Base-by-base conservation (phyloP, 2,888 invertebrate genomes). In the Cheilosia pagana region DNA sequence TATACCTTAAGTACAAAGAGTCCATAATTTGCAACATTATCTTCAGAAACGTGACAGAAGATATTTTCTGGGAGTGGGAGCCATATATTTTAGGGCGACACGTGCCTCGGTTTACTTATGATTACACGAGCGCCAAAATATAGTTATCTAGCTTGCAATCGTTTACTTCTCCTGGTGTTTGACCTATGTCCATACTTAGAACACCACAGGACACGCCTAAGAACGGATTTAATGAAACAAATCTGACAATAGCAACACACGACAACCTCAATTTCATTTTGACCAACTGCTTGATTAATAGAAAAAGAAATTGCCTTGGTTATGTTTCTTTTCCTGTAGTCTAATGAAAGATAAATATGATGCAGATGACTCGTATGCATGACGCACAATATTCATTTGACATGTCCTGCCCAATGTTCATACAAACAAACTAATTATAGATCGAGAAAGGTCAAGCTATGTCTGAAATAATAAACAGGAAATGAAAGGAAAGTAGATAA, bases 291-390 rank as follows among this genome's bases (percentile, higher is more conserved):
- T 60, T 60, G 43, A 39, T 63, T 23, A 50, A 48, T 16, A 14
- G n/a, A 28, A 28, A 39, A 25, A 53, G 39, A 65, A 52, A 52
- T 65, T 39, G 35, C 25, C 52, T 41, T 39, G 16, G 0, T 53
- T 53, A 41, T 25, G 19, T 53, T 39, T 41, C n/a, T 12, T 52
- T 67, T 52, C 19, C 39, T 16, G 39, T 25, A 4, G 8, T 25
- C 1, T 41, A 52, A 65, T 65, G 65, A 39, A 25, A 53, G 52
- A 67, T 8, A 65, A 65, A 52, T 7, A 53, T 14, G 3, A 35
- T 65, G 65, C 41, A 65, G 41, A 25, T 23, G 25, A 16, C 6
- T 0, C 10, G 35, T 48, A 25, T 25, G 1, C 41, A 23, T 23
- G 0, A 16, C 5, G 21, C 31, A 31, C 45, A 45, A 1, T 8